Conservation (phyloP, 2,113 vertebrate species). For the Micronycteris hirsuta region DNA sequence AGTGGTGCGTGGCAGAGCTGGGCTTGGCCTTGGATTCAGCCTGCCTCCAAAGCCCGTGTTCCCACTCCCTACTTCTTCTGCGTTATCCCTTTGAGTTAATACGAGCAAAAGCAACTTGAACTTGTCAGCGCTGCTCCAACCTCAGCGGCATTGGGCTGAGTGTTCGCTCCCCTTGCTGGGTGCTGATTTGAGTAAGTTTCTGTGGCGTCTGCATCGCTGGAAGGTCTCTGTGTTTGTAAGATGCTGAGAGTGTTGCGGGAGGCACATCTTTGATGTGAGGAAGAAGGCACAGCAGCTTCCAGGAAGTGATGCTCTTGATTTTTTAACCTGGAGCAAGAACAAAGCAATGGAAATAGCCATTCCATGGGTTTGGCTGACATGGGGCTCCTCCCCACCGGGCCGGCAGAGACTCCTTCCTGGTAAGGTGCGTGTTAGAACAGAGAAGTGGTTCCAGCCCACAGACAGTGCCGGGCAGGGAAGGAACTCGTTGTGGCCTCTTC, state of each 20-base stretch:
- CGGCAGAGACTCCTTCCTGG: neutral
- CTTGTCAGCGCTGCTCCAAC: neutral
- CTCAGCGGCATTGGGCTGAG: neutral
- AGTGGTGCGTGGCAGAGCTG: rapidly evolving
- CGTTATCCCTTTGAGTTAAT: neutral
- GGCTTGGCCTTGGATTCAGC: neutral
- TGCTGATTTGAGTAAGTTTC: neutral
- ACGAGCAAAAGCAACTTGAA: neutral
- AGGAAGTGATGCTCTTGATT: neutral
- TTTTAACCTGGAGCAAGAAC: neutral
- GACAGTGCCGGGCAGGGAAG: neutral
- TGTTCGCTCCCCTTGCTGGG: neutral
- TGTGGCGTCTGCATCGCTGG: rapidly evolving
- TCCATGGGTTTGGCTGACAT: neutral
- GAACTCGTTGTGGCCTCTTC: neutral
- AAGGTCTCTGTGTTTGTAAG: neutral
- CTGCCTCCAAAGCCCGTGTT: neutral
- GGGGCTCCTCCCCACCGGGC: neutral
- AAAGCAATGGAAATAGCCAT: neutral
- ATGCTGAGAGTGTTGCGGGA: neutral
- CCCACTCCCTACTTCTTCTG: neutral
- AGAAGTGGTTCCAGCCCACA: neutral
- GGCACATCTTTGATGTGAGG: neutral
- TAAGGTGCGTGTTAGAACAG: neutral
- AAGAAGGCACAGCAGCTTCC: neutral